Evolutionary conservation across 2,888 invertebrate genomes (phyloP).

Genomic region (Lordiphosa andalusiaca): DNA sequence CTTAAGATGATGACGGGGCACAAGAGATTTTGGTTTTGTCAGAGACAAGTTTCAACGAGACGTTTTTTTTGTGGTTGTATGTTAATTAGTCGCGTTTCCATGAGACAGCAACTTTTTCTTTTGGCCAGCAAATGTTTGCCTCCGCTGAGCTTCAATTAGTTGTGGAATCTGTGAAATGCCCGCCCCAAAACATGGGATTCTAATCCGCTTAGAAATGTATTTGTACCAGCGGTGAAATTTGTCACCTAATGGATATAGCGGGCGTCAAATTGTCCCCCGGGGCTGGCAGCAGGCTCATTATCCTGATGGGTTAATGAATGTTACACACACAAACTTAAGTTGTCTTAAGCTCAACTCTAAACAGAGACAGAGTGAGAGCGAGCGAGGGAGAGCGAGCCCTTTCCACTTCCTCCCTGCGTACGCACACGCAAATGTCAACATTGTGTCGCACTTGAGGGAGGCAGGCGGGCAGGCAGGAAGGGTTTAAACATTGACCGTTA

Average conservation of each 20-base stretch:
- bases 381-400: constrained; percentile 2
- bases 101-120: constrained; percentile 57
- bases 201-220: constrained; percentile 55
- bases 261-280: constrained; percentile 49
- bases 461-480: constrained; percentile 8
- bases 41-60: constrained; percentile 71
- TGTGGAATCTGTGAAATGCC: constrained; percentile 7
- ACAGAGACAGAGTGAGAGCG: constrained; percentile 29
- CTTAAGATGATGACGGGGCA: constrained; percentile 68
- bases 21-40: constrained; percentile 56
- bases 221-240: constrained; percentile 37
- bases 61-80: constrained; percentile 54
- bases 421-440: constrained; percentile 67
- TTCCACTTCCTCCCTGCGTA: constrained; percentile 4
- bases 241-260: constrained; percentile 30
- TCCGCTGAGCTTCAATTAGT: constrained; percentile 29
- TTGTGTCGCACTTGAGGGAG: constrained; percentile 57
- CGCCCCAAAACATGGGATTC: not conserved
- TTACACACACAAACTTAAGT: constrained; percentile 31
- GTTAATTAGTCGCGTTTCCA: constrained; percentile 56
- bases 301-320: constrained; percentile 36
- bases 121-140: constrained; percentile 6
- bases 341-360: constrained; percentile 63
- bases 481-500: constrained; percentile 55
- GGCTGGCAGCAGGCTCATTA: constrained; percentile 32